Conservation (phyloP, 1,140 invertebrate species). For the Galleria mellonella region DNA sequence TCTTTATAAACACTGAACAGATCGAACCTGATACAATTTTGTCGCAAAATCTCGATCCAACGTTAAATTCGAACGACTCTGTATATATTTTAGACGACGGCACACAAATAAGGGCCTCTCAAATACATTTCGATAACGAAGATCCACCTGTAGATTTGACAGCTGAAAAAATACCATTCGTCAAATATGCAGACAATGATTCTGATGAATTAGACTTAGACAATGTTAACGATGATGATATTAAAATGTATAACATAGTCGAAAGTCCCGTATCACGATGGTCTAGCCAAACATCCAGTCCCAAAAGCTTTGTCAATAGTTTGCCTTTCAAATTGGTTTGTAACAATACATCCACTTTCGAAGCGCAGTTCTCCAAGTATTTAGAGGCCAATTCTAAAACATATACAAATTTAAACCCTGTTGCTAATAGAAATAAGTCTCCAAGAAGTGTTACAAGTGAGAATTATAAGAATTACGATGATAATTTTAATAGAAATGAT, state of each 20-base stretch:
- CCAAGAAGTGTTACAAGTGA: slow-evolving; percentile 36
- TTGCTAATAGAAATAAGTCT: slow-evolving; percentile 29
- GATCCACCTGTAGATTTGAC: slow-evolving; percentile 48
- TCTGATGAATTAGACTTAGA: slow-evolving; percentile 21
- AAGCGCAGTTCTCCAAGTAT: slow-evolving; percentile 53
- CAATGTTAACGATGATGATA: slow-evolving; percentile 14
- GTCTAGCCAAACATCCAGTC: slow-evolving; percentile 31
- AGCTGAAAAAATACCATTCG: slow-evolving; percentile 51
- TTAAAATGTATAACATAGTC: slow-evolving; percentile 43
- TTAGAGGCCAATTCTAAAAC: slow-evolving; percentile 42
- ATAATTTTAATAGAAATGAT: slow-evolving; percentile 28
- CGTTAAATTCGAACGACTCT: slow-evolving; percentile 27
- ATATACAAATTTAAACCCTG: slow-evolving; percentile 29
- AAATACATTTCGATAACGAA: slow-evolving; percentile 67
- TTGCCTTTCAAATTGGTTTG: slow-evolving; percentile 55
- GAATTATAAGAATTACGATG: slow-evolving; percentile 38
- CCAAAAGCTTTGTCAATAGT: slow-evolving; percentile 43
- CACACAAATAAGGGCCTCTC: slow-evolving; percentile 57
- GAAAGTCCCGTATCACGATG: slow-evolving; percentile 41
- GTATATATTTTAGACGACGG: slow-evolving; percentile 57
- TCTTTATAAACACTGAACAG: slow-evolving; percentile 42
- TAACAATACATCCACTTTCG: slow-evolving; percentile 48
- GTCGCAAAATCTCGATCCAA: slow-evolving; percentile 17
- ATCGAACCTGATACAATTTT: slow-evolving; percentile 13
- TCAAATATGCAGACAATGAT: slow-evolving; percentile 38